Evolutionary conservation across 2,797 vertebrate species (phyloP), one percentile per base, ranked within the genome.

Genomic region (Carapus acus): DNA sequence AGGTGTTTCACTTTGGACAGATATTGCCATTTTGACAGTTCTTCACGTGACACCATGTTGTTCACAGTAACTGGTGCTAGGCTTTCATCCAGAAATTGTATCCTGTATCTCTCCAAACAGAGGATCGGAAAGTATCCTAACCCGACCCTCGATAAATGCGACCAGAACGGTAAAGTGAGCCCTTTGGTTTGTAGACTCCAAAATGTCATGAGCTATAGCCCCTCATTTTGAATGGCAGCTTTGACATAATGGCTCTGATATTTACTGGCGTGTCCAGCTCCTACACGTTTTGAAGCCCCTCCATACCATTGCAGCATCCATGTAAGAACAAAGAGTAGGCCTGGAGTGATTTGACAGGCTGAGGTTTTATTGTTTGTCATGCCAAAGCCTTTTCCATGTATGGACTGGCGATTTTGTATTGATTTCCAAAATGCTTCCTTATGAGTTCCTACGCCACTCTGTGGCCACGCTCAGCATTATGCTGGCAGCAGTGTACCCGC

Each of bases 301-400:
- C 22, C 48, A 51, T 62, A 7, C 36, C 38, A 22, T 58, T 71
- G 13, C 52, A 50, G 15, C 52, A 58, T 1, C 37, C 40, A 7
- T 15, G 3, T 20, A 64, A 9, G 11, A 59, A 69, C 2, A 63
- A 49, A 1, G 44, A 13, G 14, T 54, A 54, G 7, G 31, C 22
- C 17, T 55, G 39, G 1, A 62, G 12, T 14, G 58, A 3, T 15
- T 48, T 58, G 2, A 16, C 13, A 16, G 55, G 53, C 18, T 57
- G 58, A 6, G 48, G 14, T 18, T 54, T 49, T 14, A 60, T 34
- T 14, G 27, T 3, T 14, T 23, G 6, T 52, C 47, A 56, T 1
- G 20, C 15, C 17, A 61, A 7, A 23, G 53, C 43, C 11, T 49
- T 67, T 6, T 67, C 31, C 24, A 58, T 61, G 9, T 67, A 57